phyloP scores from a whole-genome alignment of 2,797 vertebrate genomes.

The Coluber constrictor region DNA sequence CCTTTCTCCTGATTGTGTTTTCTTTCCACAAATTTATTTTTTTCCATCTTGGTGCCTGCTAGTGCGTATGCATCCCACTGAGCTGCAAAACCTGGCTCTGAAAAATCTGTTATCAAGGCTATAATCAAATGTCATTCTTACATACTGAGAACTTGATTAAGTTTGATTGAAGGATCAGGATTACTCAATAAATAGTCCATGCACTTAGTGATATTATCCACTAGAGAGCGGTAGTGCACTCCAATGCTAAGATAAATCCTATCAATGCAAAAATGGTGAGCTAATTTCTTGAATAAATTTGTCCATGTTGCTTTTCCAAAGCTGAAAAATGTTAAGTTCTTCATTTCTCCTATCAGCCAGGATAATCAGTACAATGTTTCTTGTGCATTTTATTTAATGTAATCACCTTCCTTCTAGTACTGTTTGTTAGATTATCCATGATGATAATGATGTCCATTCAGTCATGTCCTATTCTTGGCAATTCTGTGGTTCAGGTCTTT shows the following conservation, averaged over 20 bases:
- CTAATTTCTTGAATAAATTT: constrained; percentile 41
- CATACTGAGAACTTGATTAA: background rate
- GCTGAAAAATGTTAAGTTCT: background rate
- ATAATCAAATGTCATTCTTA: background rate
- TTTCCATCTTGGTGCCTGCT: background rate
- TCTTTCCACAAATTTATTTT: background rate
- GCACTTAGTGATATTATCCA: constrained; percentile 39
- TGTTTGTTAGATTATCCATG: background rate
- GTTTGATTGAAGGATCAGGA: rapidly evolving
- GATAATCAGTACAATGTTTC: background rate
- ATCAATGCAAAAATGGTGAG: constrained; percentile 36
- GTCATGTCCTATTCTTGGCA: background rate
- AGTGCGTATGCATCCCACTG: background rate
- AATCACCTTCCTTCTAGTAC: background rate
- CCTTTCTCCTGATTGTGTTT: background rate
- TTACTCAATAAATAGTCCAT: rapidly evolving
- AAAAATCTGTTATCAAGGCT: background rate
- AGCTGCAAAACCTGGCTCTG: background rate
- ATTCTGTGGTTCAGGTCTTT: background rate
- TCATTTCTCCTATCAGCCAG: background rate
- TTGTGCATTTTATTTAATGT: background rate
- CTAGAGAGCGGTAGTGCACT: constrained; percentile 62
- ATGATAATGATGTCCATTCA: background rate
- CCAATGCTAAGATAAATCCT: background rate
- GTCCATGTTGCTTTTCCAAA: constrained; percentile 56